A percentile compares a stretch with the other conserved stretches of the same genome.
Conservation (phyloP, 2,113 vertebrate species). For the Triplophysa siluroides region DNA sequence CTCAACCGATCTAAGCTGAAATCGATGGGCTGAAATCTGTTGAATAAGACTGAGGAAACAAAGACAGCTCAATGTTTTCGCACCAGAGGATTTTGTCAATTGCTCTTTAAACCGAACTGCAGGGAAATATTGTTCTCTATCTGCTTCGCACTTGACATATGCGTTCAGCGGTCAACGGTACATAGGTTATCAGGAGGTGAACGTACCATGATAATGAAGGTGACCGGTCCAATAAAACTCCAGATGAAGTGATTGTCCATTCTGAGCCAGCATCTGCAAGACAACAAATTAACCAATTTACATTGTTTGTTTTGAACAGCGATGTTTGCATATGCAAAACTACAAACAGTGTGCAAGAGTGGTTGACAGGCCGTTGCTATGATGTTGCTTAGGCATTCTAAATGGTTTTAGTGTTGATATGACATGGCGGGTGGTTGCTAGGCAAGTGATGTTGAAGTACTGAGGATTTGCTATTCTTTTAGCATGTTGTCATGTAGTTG, state of each 20-base stretch:
- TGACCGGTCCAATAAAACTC: conserved; percentile 98
- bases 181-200: conserved; percentile 10
- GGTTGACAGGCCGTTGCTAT: neutral
- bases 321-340: too few relatives aligned
- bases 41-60: conserved; percentile 51
- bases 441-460: too few relatives aligned
- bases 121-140: conserved; percentile 31
- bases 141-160: conserved; percentile 50
- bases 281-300: neutral
- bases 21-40: conserved; percentile 49
- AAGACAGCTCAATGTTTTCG: conserved; percentile 46
- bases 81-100: conserved; percentile 46
- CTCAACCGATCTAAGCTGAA: conserved; percentile 54
- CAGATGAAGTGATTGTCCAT: conserved; percentile 99
- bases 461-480: too few relatives aligned
- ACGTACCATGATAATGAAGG: conserved; percentile 98
- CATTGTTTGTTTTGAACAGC: neutral
- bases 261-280: conserved; percentile 91
- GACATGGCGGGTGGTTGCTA: too few relatives aligned
- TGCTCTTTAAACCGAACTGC: conserved; percentile 50
- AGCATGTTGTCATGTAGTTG: too few relatives aligned
- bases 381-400: neutral
- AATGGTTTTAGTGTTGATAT: too few relatives aligned
- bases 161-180: neutral
- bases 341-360: neutral